Evolutionary conservation across 2,888 invertebrate species (phyloP), one percentile per base, ranked within the genome.

Genomic region (Gerris lacustris): DNA sequence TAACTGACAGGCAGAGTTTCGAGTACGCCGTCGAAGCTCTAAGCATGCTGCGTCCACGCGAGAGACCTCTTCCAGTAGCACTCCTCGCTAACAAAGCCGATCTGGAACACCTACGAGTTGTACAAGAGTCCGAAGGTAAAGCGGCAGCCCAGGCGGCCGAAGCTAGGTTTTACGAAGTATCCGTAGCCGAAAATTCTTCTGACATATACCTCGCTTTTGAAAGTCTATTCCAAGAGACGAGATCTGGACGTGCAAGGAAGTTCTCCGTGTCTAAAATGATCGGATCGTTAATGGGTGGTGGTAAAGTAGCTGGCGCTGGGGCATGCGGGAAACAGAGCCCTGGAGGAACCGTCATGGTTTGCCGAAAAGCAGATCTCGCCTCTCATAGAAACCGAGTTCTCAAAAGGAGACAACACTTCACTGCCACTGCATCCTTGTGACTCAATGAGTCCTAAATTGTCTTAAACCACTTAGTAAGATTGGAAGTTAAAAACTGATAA

Each of bases 191-290:
- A 80, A 90, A 90, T 80, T 88, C 87, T 44, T 85, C 87, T 17
- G 86, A 87, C 76, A 85, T 91, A 67, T 89, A 89, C 80, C 85
- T 88, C 67, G 87, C 89, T 71, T 88, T 91, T 77, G 89, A 90
- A 79, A 82, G 84, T 67, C 81, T 90, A 44, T 82, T 90, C 45
- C 85, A 85, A 73, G 89, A 89, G 78, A 87, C 88, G 72, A 84
- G 87, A 64, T 75, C 70, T 76, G 76, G 76, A 67, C 78, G 74
- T 76, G 84, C 86, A 75, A 82, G 89, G 75, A 89, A 89, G 80
- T 89, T 89, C 81, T 89, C 89, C 71, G 89, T 90, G 63, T 88
- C 88, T 45, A 90, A 90, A 81, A 90, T 91, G 89, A 85, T 91
- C 73, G 90, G 89, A 71, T 88, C 88, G 7, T 80, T 89, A 73